Evolutionary conservation across 2,113 vertebrate species (phyloP).

Genomic region (Trematomus loennbergii): DNA sequence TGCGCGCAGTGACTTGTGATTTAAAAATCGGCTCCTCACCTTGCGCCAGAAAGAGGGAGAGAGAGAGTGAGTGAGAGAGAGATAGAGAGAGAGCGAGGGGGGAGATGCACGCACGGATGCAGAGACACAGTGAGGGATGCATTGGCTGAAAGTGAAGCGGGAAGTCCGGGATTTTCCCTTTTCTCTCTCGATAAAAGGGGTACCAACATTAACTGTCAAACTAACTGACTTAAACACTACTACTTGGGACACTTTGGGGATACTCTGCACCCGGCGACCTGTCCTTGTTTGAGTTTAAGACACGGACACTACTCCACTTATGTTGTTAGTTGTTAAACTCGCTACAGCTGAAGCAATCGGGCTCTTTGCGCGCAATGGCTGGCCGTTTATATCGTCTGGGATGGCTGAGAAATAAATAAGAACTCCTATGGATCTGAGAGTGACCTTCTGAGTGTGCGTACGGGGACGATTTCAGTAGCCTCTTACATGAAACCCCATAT

Average conservation of each 20-base stretch:
- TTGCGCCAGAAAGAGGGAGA: conserved; percentile 45
- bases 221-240: conserved; percentile 17
- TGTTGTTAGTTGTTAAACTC: conserved; percentile 43
- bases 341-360: conserved; percentile 20
- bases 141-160: conserved; percentile 50
- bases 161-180: conserved; percentile 46
- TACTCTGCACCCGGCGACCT: conserved; percentile 8
- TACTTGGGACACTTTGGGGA: conserved; percentile 37
- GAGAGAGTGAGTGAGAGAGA: conserved; percentile 26
- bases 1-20: conserved; percentile 23
- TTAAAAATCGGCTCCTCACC: conserved; percentile 20
- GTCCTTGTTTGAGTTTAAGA: background rate
- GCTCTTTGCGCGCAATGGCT: conserved; percentile 51
- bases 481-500: conserved; percentile 53
- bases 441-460: conserved; percentile 48
- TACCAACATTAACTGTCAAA: conserved; percentile 1
- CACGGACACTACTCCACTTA: background rate
- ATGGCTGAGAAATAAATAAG: background rate
- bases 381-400: background rate
- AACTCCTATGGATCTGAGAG: conserved; percentile 47
- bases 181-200: conserved; percentile 23
- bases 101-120: conserved; percentile 47
- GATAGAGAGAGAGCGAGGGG: conserved; percentile 26
- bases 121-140: conserved; percentile 52
- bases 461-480: conserved; percentile 7